Base-by-base conservation (phyloP, 2,888 invertebrate species). In the Lissocephala sabroskyi region DNA sequence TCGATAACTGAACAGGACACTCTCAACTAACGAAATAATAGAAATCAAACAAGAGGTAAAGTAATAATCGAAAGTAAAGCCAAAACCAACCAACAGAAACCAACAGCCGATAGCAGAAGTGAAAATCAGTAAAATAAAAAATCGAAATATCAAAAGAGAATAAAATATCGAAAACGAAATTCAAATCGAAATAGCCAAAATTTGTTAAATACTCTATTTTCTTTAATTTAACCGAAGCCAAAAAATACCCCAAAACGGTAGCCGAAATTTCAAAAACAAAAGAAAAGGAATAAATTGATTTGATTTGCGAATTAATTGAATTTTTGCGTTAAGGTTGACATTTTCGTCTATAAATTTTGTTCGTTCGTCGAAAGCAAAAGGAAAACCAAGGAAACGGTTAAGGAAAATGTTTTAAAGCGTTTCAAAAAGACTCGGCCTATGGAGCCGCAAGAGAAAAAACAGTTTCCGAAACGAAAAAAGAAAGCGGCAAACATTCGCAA, bases 341-440 rank as follows among this genome's bases (percentile, higher is more conserved):
- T 78, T 75, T 73, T 74, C 74, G 62, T 56, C 35, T 70, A 78
- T 63, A 56, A 63, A 70, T 67, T 79, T 76, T 62, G 65, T 74
- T 76, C 62, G 74, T 76, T 16, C 9, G 57, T 65, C 64, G 50
- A 64, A 57, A 54, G 37, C 42, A 40, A 37, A 35, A 33, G 29
- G 49, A 50, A 32, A 32, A 49, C 56, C 67, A n/a, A n/a, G n/a
- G n/a, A n/a, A n/a, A n/a, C n/a, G n/a, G n/a, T n/a, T n/a, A n/a
- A n/a, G n/a, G n/a, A n/a, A n/a, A n/a, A n/a, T n/a, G n/a, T n/a
- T n/a, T n/a, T n/a, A n/a, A n/a, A n/a, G n/a, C n/a, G n/a, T n/a
- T n/a, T n/a, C n/a, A n/a, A n/a, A n/a, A n/a, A n/a, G n/a, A n/a
- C n/a, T n/a, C n/a, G n/a, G n/a, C n/a, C n/a, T n/a, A n/a, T n/a